phyloP scores from a whole-genome alignment of 53 echinoderm and acorn worm genomes.

The Pentamera pediparva region DNA sequence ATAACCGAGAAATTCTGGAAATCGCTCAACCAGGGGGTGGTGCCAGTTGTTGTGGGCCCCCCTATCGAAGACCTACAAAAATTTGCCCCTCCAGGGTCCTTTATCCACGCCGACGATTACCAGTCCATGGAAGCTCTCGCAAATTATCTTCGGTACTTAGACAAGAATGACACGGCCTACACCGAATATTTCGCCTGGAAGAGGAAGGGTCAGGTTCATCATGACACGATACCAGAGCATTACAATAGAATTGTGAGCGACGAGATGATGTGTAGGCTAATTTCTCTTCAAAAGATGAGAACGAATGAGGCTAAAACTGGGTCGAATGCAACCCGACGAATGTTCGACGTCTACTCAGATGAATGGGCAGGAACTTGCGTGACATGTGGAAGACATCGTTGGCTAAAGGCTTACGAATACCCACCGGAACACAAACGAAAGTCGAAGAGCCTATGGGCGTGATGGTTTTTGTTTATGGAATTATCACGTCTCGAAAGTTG shows the following conservation, averaged over 20 bases:
- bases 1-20: constrained; percentile 17
- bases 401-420: constrained; percentile 8
- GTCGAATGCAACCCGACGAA: not conserved
- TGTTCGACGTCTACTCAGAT: not conserved
- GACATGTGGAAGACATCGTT: not conserved
- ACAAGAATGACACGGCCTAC: not conserved
- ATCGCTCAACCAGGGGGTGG: not conserved
- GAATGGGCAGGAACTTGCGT: not conserved
- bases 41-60: constrained; percentile 12
- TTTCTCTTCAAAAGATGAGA: not conserved
- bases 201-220: not conserved
- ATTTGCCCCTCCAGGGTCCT: constrained; percentile 10
- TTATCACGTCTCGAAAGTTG: too few relatives aligned
- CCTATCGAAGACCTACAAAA: not conserved
- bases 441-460: not conserved
- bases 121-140: not conserved
- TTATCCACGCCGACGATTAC: constrained; percentile 20
- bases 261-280: not conserved
- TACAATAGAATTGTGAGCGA: constrained; percentile 5
- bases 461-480: not conserved
- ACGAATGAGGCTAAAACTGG: not conserved
- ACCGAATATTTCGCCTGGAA: constrained; percentile 11
- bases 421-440: constrained; percentile 2
- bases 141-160: not conserved
- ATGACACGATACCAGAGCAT: not conserved